Base-by-base conservation (phyloP, 1,140 invertebrate species). In the Stegodyphus dumicola region DNA sequence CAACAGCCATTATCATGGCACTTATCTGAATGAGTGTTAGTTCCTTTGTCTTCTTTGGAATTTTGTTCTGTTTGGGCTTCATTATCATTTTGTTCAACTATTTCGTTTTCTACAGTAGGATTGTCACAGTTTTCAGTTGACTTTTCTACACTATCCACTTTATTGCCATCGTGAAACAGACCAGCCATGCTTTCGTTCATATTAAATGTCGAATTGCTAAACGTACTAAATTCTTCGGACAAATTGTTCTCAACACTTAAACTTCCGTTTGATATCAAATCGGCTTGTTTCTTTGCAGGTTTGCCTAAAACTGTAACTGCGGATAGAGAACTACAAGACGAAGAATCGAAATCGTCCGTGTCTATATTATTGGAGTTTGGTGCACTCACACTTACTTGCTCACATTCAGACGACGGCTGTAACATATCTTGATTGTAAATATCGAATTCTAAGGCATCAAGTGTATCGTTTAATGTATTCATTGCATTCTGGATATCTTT, bases 401-500 rank as follows among this genome's bases (percentile, higher is more conserved):
- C 74, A 11, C 18, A 6, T 51, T 70, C 74, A 17, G 64, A 69
- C n/a, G 17, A 56, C 17, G 64, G 53, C 10, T 77, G 66, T 48
- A 78, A 49, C 52, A 78, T 48, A 33, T 86, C 84, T 6, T 86
- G 84, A 1, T 86, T 77, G 15, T 77, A 86, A n/a, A 86, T 86
- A 56, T 86, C 84, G 13, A 71, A 86, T 66, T 86, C 84, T 15
- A 86, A 66, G 48, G 84, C 84, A 11, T 86, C 75, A 6, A 86
- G 49, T 0, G 84, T 86, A 18, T 86, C 84, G 9, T 86, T 86
- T 5, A 86, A n/a, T 0, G 84, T 78, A 18, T 86, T 78, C 84
- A 86, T 86, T 0, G 84, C 84, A 48, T 74, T 86, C n/a, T 86
- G 75, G 9, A 86, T 86, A 49, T 86, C 75, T 85, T 76, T 85